A percentile compares a stretch with the other conserved stretches of the same genome.
These are phyloP conservation scores for Drosophila micromelanica DNA, from an alignment of 1,140 invertebrate species.

Conservation along the genomic window DNA sequence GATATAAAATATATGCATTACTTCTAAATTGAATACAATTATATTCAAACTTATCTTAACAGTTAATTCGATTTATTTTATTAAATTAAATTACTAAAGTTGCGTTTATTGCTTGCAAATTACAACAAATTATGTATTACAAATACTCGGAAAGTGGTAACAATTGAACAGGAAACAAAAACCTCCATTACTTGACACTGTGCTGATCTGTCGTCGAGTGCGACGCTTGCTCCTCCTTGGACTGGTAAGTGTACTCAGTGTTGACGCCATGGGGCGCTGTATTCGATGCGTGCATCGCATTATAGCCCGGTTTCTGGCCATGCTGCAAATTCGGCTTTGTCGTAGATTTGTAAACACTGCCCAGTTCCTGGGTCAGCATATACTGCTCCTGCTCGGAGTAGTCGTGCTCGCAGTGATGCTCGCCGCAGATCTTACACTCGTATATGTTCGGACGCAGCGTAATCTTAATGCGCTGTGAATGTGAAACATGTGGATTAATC, in stretches of 20 bases:
- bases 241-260: constrained; percentile 54
- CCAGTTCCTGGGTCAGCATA: constrained; percentile 77
- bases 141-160: constrained; percentile 66
- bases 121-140: constrained; percentile 58
- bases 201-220: constrained; percentile 38
- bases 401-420: constrained; percentile 85
- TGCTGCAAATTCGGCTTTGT: constrained; percentile 29
- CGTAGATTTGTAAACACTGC: constrained; percentile 70
- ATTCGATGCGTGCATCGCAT: constrained; percentile 69
- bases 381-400: constrained; percentile 81
- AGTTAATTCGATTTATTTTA: too few species aligned
- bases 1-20: neutral
- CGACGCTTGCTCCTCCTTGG: constrained; percentile 37
- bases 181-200: constrained; percentile 32
- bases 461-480: constrained; percentile 85
- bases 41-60: too few species aligned
- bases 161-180: constrained; percentile 42
- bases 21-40: too few species aligned
- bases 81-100: constrained; percentile 21
- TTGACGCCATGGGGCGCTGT: constrained; percentile 28
- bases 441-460: constrained; percentile 86
- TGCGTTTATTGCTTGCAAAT: constrained; percentile 45
- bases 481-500: neutral
- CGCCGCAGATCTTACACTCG: constrained; percentile 86
- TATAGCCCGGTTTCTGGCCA: constrained; percentile 61